Evolutionary conservation across 64 coral and sea anemone species (phyloP).

Genomic region (Montipora cactus): DNA sequence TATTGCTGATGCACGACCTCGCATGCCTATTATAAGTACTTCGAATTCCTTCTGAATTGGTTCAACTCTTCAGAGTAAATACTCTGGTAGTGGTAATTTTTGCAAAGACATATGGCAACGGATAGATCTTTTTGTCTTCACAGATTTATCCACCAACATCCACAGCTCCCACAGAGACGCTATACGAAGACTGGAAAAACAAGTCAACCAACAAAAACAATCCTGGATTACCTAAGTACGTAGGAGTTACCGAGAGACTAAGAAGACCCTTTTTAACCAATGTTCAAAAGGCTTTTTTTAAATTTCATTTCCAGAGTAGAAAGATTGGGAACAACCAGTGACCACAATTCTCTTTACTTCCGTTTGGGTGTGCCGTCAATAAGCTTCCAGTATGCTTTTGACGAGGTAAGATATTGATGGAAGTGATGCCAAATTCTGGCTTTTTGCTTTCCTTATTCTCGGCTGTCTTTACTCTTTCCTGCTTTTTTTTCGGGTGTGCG

Average conservation of each 20-base stretch:
- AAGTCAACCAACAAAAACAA: slow-evolving; percentile 52
- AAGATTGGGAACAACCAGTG: slow-evolving; percentile 78
- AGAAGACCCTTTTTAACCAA: neutral
- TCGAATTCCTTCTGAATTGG: too few species aligned
- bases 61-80: too few species aligned
- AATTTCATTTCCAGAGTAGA: slow-evolving; percentile 4
- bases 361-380: slow-evolving; percentile 82
- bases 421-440: too few species aligned
- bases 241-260: neutral
- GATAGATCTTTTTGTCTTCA: neutral
- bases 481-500: too few species aligned
- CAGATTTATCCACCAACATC: slow-evolving; percentile 52
- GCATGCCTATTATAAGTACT: too few species aligned
- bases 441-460: too few species aligned
- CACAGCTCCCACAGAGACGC: slow-evolving; percentile 24
- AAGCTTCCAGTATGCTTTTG: slow-evolving; percentile 63
- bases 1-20: too few species aligned
- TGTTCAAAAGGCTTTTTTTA: neutral
- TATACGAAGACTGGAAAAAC: slow-evolving; percentile 78
- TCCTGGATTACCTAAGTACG: slow-evolving; percentile 49
- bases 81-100: too few species aligned
- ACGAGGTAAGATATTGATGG: slow-evolving; percentile 46
- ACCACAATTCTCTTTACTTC: slow-evolving; percentile 63
- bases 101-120: too few species aligned
- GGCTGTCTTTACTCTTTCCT: too few species aligned